phyloP scores from a whole-genome alignment of 2,888 invertebrate genomes.

The Tribolium freemani region DNA sequence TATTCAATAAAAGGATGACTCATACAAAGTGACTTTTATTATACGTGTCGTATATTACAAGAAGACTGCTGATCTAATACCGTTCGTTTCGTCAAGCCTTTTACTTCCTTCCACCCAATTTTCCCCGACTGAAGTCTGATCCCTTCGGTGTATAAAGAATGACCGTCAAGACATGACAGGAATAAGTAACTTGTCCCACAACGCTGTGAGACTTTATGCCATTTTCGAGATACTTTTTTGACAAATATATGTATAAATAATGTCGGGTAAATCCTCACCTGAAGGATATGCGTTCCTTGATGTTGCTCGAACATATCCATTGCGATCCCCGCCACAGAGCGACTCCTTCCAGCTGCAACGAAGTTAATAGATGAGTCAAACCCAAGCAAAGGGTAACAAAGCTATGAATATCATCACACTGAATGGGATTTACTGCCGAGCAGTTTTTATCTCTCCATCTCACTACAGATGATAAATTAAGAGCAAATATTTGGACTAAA shows the following conservation, averaged over 20 bases:
- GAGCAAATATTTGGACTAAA: constrained; percentile 31
- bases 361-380: constrained; percentile 54
- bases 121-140: constrained; percentile 63
- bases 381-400: constrained; percentile 51
- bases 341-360: constrained; percentile 81
- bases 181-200: constrained; percentile 63
- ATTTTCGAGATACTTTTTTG: constrained; percentile 45
- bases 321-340: constrained; percentile 78
- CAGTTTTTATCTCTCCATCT: constrained; percentile 37
- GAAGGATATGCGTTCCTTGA: constrained; percentile 97
- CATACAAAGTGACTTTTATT: constrained; percentile 45
- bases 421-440: constrained; percentile 47
- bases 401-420: constrained; percentile 52
- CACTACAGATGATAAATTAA: constrained; percentile 26
- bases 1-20: constrained; percentile 38
- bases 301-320: constrained; percentile 95
- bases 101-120: constrained; percentile 65
- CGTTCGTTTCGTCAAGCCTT: constrained; percentile 59
- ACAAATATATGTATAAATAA: constrained; percentile 49
- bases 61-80: constrained; percentile 51
- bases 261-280: constrained; percentile 74
- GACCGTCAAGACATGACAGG: constrained; percentile 67
- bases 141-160: constrained; percentile 68
- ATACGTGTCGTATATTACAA: constrained; percentile 48
- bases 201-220: constrained; percentile 46